Conservation (phyloP, 2,888 invertebrate species). For the Epinotia ramella region DNA sequence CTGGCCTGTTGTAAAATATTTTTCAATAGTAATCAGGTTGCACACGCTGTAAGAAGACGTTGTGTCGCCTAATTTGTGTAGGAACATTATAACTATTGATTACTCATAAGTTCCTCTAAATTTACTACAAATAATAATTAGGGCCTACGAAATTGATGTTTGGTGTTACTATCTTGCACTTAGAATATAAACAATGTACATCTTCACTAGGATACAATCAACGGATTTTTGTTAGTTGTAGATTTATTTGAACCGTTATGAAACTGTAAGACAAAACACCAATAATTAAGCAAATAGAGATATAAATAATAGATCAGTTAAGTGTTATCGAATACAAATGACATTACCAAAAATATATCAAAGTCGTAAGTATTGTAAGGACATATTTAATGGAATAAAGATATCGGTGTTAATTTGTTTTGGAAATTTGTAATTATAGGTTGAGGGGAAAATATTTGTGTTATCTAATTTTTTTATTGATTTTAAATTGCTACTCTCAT, state of each 20-base stretch:
- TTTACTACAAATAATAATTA: not conserved
- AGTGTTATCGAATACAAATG: conserved; percentile 30
- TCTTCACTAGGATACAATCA: conserved; percentile 16
- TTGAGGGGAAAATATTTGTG: not conserved
- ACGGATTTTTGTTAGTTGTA: not conserved
- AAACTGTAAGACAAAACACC: conserved; percentile 43
- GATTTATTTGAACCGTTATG: conserved; percentile 26
- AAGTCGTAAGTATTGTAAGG: conserved; percentile 9
- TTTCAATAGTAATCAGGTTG: not conserved
- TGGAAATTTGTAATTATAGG: not conserved
- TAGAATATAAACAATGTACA: conserved; percentile 22
- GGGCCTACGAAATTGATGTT: not conserved
- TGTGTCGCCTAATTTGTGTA: not conserved
- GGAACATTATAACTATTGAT: not conserved
- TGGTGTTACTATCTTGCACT: not conserved
- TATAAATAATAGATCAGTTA: conserved; percentile 26
- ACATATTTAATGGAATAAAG: conserved; percentile 1
- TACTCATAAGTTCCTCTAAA: not conserved
- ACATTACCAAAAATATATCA: conserved; percentile 22
- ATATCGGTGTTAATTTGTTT: conserved; percentile 13
- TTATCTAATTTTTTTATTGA: not conserved
- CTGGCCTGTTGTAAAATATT: no score
- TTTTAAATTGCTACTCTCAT: not conserved
- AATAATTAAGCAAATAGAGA: conserved; percentile 36
- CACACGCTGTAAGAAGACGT: not conserved